These are phyloP conservation scores for Cremastobaeus sp. DNA, from an alignment of 2,888 invertebrate species.

Conservation along the genomic window DNA sequence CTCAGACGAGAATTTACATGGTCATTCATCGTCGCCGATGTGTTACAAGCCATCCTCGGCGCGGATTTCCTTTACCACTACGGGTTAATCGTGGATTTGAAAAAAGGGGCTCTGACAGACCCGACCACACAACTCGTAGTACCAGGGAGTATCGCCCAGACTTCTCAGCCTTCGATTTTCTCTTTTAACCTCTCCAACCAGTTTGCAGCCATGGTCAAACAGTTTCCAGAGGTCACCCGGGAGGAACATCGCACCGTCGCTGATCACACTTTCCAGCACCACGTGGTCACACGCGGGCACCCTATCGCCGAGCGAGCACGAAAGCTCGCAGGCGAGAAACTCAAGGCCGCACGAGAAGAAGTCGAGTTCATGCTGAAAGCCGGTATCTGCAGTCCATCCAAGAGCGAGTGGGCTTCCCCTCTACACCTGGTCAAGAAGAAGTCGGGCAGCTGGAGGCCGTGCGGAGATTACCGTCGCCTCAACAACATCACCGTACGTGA, in stretches of 20 bases:
- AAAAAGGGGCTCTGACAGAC: constrained; percentile 5
- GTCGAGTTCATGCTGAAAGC: no score
- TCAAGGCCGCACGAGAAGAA: constrained; percentile 66
- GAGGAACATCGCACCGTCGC: no score
- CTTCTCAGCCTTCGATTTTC: no score
- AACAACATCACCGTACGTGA: constrained; percentile 26
- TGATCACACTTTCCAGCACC: constrained; percentile 65
- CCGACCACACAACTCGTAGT: neutral
- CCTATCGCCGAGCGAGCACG: constrained; percentile 69
- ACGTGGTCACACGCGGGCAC: constrained; percentile 70
- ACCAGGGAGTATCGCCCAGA: neutral
- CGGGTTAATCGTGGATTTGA: constrained; percentile 26
- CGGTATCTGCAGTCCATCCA: constrained; percentile 4
- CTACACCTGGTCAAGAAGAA: neutral
- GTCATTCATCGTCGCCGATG: constrained; percentile 69
- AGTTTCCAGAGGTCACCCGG: constrained; percentile 2
- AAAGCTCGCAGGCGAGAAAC: constrained; percentile 70
- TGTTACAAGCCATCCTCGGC: constrained; percentile 70
- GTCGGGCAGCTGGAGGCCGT: neutral
- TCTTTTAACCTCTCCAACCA: neutral
- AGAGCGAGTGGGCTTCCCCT: neutral
- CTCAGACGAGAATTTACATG: constrained; percentile 66
- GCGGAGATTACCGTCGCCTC: neutral
- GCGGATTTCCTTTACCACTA: constrained; percentile 66
- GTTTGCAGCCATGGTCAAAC: neutral